Base-by-base conservation (phyloP, 64 coral and sea anemone genomes). In the Montipora foliosa region DNA sequence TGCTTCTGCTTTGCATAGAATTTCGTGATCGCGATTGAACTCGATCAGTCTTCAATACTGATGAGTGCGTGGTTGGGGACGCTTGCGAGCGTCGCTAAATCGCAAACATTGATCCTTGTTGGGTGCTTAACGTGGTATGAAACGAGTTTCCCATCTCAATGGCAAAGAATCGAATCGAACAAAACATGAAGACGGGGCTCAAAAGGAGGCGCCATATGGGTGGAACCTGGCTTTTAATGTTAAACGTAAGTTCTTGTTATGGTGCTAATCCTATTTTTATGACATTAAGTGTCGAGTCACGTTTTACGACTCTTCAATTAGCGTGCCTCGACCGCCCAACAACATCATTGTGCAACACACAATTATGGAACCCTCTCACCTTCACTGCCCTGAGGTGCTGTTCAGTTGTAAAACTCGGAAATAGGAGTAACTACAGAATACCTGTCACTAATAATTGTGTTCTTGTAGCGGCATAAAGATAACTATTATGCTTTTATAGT, bases 171-270 rank as follows among this genome's bases (percentile, higher is more conserved):
- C 64, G 19, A 37, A 46, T 49, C 8, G 82, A 67, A n/a, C 44
- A 72, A 86, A 72, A 1, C 29, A 86, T 86, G 62, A 68, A 86
- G 46, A 69, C 82, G 66, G 7, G 61, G 47, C 82, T 86, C 10
- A 86, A 86, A 45, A 47, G 82, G 71, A 71, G 82, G 47, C 62
- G 82, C 7, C 82, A 50, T 47, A 86, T 86, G 82, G 82, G 82
- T 21, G 82, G 82, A 3, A 86, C 66, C 20, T 86, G 82, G 82
- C 20, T 86, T 8, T 64, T 86, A 12, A 71, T 71, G 47, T 86
- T 86, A 86, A 44, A 86, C 61, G 82, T 86, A 86, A 86, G 82
- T 86, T 47, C 53, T 49, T 72, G 4, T 24, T 5, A 71, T 7
- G 3, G 68, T 22, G 17, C 21, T 6, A 16, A 71, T 71, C 68